Percentiles rank a stretch among this genome's conserved stretches.
phyloP scores from a whole-genome alignment of 2,113 vertebrate genomes.

The Myiopsitta monachus region DNA sequence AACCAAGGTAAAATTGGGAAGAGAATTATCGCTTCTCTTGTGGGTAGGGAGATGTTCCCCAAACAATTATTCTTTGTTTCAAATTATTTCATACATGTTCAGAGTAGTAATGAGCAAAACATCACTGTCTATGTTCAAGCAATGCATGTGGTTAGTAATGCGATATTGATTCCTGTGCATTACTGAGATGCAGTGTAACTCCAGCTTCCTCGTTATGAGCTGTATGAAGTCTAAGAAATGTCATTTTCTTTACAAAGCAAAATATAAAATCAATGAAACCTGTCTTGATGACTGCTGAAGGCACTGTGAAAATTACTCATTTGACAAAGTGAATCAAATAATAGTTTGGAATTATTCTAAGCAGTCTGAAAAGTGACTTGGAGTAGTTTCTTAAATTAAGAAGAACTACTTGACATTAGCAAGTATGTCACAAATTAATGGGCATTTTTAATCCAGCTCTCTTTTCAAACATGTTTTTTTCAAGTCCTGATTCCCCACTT shows the following conservation, averaged over 20 bases:
- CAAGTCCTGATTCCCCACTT: not conserved
- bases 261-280: conserved; percentile 11
- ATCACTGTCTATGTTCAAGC: not conserved
- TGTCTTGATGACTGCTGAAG: not conserved
- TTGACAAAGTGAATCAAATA: not conserved
- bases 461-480: not conserved
- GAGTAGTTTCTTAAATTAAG: not conserved
- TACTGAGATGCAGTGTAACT: not conserved
- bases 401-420: not conserved
- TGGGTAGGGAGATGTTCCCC: not conserved
- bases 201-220: conserved; percentile 15
- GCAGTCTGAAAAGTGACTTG: not conserved
- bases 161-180: not conserved
- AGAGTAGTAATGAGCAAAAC: conserved; percentile 19
- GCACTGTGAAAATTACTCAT: not conserved
- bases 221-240: conserved; percentile 10
- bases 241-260: not conserved
- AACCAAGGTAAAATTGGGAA: conserved; percentile 27
- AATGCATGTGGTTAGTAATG: not conserved
- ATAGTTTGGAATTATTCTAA: not conserved
- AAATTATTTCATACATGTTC: conserved; percentile 27
- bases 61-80: conserved; percentile 49
- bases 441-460: not conserved
- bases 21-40: conserved; percentile 6
- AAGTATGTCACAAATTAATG: not conserved